These are phyloP conservation scores for Oncorhynchus kisutch DNA, from an alignment of 2,113 vertebrate genomes.

Conservation along the genomic window DNA sequence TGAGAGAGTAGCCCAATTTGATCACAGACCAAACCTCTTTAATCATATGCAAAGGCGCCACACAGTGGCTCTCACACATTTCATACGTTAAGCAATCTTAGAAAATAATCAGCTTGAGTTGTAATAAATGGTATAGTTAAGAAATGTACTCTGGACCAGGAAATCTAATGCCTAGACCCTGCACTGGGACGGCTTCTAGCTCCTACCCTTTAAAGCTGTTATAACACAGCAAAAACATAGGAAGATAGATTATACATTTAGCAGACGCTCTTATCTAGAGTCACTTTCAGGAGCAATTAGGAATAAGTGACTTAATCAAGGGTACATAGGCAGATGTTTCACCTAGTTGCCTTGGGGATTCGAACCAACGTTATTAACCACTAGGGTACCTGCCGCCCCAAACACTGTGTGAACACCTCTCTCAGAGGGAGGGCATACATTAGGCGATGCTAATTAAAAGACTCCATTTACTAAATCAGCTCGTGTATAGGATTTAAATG, in stretches of 20 bases:
- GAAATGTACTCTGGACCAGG: background rate
- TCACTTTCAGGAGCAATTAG: too few relatives aligned
- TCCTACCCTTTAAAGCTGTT: background rate
- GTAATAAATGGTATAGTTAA: background rate
- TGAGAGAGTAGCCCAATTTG: background rate
- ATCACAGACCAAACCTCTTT: background rate
- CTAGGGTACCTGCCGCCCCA: background rate
- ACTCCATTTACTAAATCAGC: background rate
- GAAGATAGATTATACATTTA: background rate
- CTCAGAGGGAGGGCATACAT: background rate
- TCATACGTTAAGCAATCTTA: background rate
- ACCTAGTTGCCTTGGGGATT: too few relatives aligned
- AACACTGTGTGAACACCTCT: background rate
- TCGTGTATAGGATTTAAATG: background rate
- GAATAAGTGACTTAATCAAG: too few relatives aligned
- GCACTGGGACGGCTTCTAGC: background rate
- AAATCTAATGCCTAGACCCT: background rate
- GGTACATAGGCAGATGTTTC: too few relatives aligned
- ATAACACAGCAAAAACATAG: background rate
- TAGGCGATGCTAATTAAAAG: slow-evolving; percentile 1
- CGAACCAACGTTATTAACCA: too few relatives aligned
- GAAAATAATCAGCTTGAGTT: background rate
- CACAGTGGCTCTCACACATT: background rate
- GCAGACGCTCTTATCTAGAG: too few relatives aligned
- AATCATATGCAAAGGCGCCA: background rate